Evolutionary conservation across 2,797 vertebrate species (phyloP).

Genomic region (Arctocebus calabarensis): DNA sequence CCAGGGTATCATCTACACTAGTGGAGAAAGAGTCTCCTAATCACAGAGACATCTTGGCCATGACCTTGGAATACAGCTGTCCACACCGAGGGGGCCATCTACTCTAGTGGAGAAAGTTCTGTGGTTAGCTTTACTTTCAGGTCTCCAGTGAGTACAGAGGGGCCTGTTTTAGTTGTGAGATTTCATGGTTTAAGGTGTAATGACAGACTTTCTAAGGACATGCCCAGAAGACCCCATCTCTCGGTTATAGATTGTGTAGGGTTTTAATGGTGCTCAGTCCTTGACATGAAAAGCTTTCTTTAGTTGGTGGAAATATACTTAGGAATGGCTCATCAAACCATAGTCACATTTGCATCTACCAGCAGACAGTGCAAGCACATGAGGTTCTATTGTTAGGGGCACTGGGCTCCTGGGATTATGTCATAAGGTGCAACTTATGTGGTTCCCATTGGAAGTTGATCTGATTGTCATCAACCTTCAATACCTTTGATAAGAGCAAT

Average conservation of each 20-base stretch:
- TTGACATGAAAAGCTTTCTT: not conserved
- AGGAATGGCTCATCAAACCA: not conserved
- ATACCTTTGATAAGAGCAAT: not conserved
- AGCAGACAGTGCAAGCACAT: not conserved
- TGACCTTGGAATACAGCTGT: no score
- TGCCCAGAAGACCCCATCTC: not conserved
- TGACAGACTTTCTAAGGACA: not conserved
- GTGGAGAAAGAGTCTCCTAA: not conserved
- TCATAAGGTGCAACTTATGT: not conserved
- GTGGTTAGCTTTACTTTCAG: not conserved
- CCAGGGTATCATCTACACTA: no score
- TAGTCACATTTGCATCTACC: not conserved
- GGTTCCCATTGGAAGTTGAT: not conserved
- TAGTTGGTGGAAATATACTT: not conserved
- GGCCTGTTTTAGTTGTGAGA: not conserved
- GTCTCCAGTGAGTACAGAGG: not conserved
- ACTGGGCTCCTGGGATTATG: not conserved
- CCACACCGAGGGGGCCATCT: not conserved
- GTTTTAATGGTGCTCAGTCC: not conserved
- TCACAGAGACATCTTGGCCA: no score
- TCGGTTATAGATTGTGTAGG: not conserved
- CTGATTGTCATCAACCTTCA: not conserved
- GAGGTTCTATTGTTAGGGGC: not conserved
- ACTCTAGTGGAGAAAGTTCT: not conserved
- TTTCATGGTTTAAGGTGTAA: not conserved